Percentiles rank a stretch among this genome's conserved stretches.
Evolutionary conservation across 2,113 vertebrate species (phyloP).

Genomic region (Nesoenas mayeri): DNA sequence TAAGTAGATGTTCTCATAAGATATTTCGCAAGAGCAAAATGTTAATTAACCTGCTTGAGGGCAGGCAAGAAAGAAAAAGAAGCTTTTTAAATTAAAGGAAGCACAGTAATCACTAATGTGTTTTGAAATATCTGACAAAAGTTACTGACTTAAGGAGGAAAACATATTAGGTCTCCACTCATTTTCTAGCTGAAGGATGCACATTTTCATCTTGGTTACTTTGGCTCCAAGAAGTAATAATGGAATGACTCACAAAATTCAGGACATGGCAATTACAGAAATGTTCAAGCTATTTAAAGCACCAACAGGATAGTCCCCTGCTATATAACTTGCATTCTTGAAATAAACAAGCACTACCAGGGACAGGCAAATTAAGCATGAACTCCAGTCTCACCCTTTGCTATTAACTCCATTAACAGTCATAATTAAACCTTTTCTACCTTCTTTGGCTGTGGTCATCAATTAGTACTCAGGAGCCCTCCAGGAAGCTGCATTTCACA

Average conservation of each 20-base stretch:
- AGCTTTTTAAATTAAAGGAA: background rate
- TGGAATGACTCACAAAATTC: background rate
- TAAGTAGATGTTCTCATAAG: background rate
- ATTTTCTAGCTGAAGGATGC: background rate
- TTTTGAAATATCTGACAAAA: background rate
- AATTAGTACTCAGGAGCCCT: background rate
- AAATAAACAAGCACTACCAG: background rate
- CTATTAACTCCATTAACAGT: background rate
- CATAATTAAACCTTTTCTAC: background rate
- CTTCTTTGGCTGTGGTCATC: background rate
- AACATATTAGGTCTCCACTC: accelerated
- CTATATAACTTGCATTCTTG: background rate
- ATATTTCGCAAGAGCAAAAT: background rate
- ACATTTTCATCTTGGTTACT: background rate
- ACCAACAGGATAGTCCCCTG: background rate
- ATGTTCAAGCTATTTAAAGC: background rate
- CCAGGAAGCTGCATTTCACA: background rate
- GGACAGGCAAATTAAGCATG: background rate
- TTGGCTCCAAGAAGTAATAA: background rate
- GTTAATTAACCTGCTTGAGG: background rate
- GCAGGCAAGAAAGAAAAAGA: background rate
- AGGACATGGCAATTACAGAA: background rate
- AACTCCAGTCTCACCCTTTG: background rate
- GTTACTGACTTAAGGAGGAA: background rate
- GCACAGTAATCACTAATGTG: background rate